These are phyloP conservation scores for Tetheella fluctuosa DNA, from an alignment of 2,888 invertebrate genomes.

Conservation along the genomic window DNA sequence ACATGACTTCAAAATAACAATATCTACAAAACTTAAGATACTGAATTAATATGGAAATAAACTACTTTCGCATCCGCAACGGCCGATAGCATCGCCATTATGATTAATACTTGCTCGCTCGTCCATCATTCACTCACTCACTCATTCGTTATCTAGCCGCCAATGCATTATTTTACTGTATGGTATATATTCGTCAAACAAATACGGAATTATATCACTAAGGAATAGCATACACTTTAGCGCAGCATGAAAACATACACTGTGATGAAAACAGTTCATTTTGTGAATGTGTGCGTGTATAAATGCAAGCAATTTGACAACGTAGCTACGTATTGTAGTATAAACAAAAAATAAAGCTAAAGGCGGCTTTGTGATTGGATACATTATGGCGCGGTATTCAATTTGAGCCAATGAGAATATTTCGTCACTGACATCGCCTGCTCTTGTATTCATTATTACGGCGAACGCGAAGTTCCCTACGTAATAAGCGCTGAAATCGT, in stretches of 20 bases:
- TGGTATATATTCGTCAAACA: conserved; percentile 9
- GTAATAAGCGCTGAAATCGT: conserved; percentile 84
- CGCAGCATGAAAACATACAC: conserved; percentile 25
- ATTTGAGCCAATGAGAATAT: conserved; percentile 70
- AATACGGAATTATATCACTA: conserved; percentile 26
- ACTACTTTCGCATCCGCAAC: conserved; percentile 35
- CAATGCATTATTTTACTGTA: too few relatives aligned
- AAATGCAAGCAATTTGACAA: conserved; percentile 52
- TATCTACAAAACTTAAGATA: not conserved
- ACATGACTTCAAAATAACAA: not conserved
- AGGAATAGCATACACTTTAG: conserved; percentile 42
- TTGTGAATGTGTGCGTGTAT: conserved; percentile 71
- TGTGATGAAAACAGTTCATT: conserved; percentile 61
- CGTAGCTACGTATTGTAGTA: conserved; percentile 67
- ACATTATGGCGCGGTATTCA: conserved; percentile 70
- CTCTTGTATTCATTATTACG: conserved; percentile 67
- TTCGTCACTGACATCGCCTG: conserved; percentile 63
- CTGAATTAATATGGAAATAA: not conserved
- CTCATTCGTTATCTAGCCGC: conserved; percentile 22
- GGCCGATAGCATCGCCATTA: conserved; percentile 53
- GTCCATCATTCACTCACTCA: conserved; percentile 51
- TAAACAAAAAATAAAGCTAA: conserved; percentile 83
- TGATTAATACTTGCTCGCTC: conserved; percentile 28
- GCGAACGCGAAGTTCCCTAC: conserved; percentile 77
- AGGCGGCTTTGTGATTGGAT: conserved; percentile 64